These are phyloP conservation scores for Varecia variegata DNA, from an alignment of 2,797 vertebrate species.

Conservation along the genomic window DNA sequence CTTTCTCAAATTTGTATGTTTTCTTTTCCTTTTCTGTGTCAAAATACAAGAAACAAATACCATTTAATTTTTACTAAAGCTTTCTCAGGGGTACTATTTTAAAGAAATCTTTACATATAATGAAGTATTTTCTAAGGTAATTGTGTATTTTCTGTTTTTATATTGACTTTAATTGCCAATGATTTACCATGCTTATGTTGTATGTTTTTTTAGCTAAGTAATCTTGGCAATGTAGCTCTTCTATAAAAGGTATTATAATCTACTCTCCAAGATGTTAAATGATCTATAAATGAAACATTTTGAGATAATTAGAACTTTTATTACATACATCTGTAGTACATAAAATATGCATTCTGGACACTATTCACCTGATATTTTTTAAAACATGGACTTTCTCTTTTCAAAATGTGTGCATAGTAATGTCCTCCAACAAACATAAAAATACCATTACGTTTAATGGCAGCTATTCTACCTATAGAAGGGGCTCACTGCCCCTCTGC, in stretches of 20 bases:
- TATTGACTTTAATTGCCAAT: not conserved
- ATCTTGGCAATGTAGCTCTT: not conserved
- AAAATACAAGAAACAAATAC: not conserved
- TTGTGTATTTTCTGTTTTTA: slow-evolving; percentile 34
- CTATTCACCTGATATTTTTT: not conserved
- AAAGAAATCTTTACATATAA: not conserved
- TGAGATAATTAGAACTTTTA: not conserved
- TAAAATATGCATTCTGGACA: not conserved
- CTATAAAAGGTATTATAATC: not conserved
- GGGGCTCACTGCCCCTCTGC: not conserved
- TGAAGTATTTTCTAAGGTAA: slow-evolving; percentile 6
- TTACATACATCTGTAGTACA: not conserved
- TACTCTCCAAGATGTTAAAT: not conserved
- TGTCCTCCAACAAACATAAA: not conserved
- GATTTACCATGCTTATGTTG: not conserved
- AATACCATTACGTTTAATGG: not conserved
- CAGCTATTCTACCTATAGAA: not conserved
- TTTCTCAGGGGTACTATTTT: not conserved
- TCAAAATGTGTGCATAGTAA: not conserved
- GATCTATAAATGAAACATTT: not conserved
- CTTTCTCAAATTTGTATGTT: not conserved
- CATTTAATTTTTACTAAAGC: not conserved
- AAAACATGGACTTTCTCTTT: not conserved
- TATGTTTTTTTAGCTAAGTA: not conserved
- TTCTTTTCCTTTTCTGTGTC: not conserved